Percentiles rank a stretch among this genome's conserved stretches.
phyloP scores from a whole-genome alignment of 2,797 vertebrate species.

The Pangasius sanitwongsei region DNA sequence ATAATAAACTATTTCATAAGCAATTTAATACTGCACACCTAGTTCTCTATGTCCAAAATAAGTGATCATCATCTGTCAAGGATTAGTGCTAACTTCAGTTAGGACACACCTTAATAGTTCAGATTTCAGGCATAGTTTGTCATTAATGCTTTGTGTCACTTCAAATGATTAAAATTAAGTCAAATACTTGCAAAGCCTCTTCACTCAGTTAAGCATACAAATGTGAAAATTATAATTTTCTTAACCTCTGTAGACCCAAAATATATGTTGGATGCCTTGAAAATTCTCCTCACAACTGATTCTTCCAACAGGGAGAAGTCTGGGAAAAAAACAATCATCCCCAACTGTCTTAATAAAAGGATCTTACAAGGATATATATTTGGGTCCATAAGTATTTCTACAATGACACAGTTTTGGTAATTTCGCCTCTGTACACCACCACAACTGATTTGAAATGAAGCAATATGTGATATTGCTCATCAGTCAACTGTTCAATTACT shows the following conservation, averaged over 20 bases:
- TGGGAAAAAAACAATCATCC: not conserved
- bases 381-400: no score
- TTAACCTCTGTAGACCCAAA: not conserved
- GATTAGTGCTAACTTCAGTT: not conserved
- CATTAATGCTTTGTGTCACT: not conserved
- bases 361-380: not conserved
- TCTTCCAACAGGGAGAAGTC: not conserved
- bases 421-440: no score
- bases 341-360: not conserved
- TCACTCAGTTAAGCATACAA: not conserved
- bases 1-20: not conserved
- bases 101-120: not conserved
- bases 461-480: no score
- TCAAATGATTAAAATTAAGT: not conserved
- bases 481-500: no score
- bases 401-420: no score
- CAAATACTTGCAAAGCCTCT: not conserved
- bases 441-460: no score
- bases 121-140: not conserved
- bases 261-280: not conserved
- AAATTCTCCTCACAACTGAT: not conserved
- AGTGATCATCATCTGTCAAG: not conserved
- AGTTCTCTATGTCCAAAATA: not conserved
- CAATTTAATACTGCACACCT: not conserved
- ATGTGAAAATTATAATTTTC: not conserved